phyloP scores from a whole-genome alignment of 37 sponge, comb jelly and placozoan genomes.

The Oopsacas minuta region DNA sequence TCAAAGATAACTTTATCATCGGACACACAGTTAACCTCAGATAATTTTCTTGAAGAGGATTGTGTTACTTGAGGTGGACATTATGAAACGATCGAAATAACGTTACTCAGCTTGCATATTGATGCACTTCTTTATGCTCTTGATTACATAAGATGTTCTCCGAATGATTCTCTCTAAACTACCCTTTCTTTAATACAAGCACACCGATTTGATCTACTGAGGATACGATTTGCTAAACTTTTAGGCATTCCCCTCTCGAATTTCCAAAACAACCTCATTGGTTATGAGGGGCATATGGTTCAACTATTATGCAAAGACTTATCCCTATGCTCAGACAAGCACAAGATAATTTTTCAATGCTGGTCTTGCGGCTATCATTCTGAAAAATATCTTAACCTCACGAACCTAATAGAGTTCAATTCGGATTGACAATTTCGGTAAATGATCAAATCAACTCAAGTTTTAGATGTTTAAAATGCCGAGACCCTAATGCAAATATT shows the following conservation, averaged over 20 bases:
- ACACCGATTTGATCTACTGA: background rate
- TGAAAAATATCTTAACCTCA: background rate
- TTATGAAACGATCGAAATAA: background rate
- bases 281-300: conserved; percentile 4
- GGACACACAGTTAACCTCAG: background rate
- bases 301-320: background rate
- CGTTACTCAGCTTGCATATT: background rate
- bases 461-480: conserved; percentile 2
- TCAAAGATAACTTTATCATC: background rate
- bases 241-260: background rate
- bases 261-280: background rate
- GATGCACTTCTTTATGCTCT: background rate
- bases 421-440: background rate
- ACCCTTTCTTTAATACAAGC: background rate
- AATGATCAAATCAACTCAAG: background rate
- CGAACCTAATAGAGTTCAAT: background rate
- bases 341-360: conserved; percentile 1
- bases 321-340: background rate
- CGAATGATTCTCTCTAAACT: background rate
- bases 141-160: background rate
- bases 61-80: background rate
- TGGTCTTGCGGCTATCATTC: conserved; percentile 3
- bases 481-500: background rate
- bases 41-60: background rate
- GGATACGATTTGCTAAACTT: background rate